phyloP scores from a whole-genome alignment of 2,797 vertebrate genomes.

The Etheostoma nigrum region DNA sequence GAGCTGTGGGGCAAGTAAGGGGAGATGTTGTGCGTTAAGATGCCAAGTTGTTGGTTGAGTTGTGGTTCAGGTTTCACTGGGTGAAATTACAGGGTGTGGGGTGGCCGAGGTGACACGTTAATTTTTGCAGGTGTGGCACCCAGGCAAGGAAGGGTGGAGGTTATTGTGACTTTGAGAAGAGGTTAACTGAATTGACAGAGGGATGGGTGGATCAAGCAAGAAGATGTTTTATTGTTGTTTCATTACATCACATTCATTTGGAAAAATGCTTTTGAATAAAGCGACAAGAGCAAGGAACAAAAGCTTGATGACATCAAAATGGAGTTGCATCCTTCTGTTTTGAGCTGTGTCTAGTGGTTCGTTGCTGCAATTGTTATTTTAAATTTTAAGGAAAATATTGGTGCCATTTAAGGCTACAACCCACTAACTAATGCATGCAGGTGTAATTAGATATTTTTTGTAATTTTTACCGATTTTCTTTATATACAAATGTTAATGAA shows the following conservation, averaged over 20 bases:
- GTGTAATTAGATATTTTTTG: neutral
- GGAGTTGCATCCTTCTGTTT: no score
- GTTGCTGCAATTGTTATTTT: neutral
- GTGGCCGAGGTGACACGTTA: neutral
- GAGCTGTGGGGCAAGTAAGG: constrained; percentile 14
- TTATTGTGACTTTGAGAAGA: constrained; percentile 9
- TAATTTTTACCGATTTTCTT: neutral
- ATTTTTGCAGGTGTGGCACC: constrained; percentile 46
- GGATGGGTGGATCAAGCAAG: neutral
- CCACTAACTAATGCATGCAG: neutral
- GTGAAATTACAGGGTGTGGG: constrained; percentile 47
- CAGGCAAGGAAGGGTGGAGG: neutral
- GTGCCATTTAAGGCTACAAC: neutral
- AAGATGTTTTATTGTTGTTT: neutral
- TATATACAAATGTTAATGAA: neutral
- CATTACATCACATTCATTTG: neutral
- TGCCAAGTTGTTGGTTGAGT: neutral
- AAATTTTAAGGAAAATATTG: neutral
- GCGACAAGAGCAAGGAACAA: neutral
- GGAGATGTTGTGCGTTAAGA: constrained; percentile 33
- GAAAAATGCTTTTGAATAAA: neutral
- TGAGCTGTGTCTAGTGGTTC: neutral
- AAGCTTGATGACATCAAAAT: neutral
- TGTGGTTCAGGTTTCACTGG: constrained; percentile 45
- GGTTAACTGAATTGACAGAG: constrained; percentile 23